Conservation (phyloP, 1,140 invertebrate genomes). For the Brachionus asplanchnoidis region DNA sequence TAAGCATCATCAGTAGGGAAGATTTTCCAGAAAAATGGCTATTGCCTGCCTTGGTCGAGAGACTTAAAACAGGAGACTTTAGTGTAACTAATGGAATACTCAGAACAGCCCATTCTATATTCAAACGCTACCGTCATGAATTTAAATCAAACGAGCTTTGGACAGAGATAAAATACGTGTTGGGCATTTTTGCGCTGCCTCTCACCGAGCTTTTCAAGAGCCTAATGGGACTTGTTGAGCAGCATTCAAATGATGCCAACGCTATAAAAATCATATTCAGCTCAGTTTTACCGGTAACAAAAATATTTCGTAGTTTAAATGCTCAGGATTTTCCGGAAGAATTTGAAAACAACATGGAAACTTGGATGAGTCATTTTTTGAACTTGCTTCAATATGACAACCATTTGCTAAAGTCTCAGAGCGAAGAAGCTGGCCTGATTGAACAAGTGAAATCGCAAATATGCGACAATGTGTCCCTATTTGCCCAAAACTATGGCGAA, state of each 20-base stretch:
- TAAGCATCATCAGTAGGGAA: slow-evolving; percentile 84
- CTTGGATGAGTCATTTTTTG: slow-evolving; percentile 87
- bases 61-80: slow-evolving; percentile 71
- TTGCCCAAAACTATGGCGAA: slow-evolving; percentile 95
- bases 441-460: slow-evolving; percentile 88
- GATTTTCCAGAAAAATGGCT: slow-evolving; percentile 96
- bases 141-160: slow-evolving; percentile 89
- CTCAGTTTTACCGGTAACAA: slow-evolving; percentile 80
- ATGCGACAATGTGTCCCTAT: slow-evolving; percentile 87
- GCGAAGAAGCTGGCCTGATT: slow-evolving; percentile 80
- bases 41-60: slow-evolving; percentile 77
- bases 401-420: slow-evolving; percentile 61
- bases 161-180: slow-evolving; percentile 92
- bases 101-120: slow-evolving; percentile 87
- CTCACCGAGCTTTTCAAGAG: slow-evolving; percentile 76
- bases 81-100: slow-evolving; percentile 89
- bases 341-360: slow-evolving; percentile 92
- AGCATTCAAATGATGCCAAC: slow-evolving; percentile 68
- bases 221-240: neutral
- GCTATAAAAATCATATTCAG: slow-evolving; percentile 81
- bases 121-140: slow-evolving; percentile 89
- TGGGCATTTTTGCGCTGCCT: slow-evolving; percentile 85
- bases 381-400: slow-evolving; percentile 68
- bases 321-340: slow-evolving; percentile 94
- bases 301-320: slow-evolving; percentile 94